These are phyloP conservation scores for Mizuhopecten yessoensis DNA, from an alignment of 1,140 invertebrate species.

Conservation along the genomic window DNA sequence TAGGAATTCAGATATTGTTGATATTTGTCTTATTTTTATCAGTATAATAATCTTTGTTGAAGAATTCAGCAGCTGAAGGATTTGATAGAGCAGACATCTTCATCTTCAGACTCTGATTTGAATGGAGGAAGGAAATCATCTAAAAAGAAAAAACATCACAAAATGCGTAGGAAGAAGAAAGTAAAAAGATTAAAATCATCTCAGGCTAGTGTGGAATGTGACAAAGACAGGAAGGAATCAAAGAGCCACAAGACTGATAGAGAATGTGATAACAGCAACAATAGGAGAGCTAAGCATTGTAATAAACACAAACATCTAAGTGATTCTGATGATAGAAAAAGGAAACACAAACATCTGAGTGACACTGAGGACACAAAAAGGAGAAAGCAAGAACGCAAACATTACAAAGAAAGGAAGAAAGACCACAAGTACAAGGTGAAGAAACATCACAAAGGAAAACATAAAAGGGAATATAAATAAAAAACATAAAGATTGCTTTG, in stretches of 20 bases:
- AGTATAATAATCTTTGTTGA: not conserved
- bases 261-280: not conserved
- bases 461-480: not conserved
- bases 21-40: not conserved
- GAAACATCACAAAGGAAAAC: not conserved
- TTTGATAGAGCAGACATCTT: conserved; percentile 49
- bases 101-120: conserved; percentile 40
- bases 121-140: not conserved
- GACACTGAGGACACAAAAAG: not conserved
- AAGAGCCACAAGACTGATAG: too few species aligned
- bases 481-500: too few species aligned
- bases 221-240: not conserved
- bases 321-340: not conserved
- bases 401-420: not conserved
- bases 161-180: conserved; percentile 45
- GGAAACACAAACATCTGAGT: not conserved
- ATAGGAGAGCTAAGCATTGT: not conserved
- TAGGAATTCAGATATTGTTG: too few species aligned
- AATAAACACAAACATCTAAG: too few species aligned
- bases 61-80: conserved; percentile 55
- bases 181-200: conserved; percentile 11
- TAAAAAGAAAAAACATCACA: conserved; percentile 47
- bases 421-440: not conserved
- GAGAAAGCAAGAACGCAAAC: too few species aligned
- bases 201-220: not conserved